Base-by-base conservation (phyloP, 2,113 vertebrate genomes). In the Pungitius pungitius region DNA sequence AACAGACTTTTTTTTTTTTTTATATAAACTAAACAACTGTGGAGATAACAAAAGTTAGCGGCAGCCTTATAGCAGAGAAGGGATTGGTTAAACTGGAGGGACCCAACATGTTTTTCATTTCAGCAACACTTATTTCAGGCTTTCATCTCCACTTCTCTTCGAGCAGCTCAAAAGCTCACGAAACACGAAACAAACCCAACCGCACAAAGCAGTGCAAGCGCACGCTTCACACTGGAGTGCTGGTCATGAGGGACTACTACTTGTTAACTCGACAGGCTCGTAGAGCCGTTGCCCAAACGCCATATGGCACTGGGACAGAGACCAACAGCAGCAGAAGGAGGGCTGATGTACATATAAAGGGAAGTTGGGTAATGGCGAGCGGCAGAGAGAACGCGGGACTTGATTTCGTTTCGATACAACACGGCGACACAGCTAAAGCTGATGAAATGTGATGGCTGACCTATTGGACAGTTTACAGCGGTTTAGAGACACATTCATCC, bases 371-470 rank as follows among this genome's bases (percentile, higher is more conserved):
- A 60, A 79, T 67, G 24, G 62, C 51, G 68, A 79, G 61, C 37
- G 0, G 15, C 20, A 69, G 27, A 80, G 22, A 13, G 59, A 64
- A 69, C 15, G 10, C 17, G 54, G 33, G 33, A 55, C 73, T 80
- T 27, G 6, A 78, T 84, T 30, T n/a, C 40, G 69, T 72, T 0
- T 80, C 43, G 43, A 78, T 77, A 69, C 39, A 74, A 40, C 73
- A 45, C 49, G 49, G 61, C 0, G 47, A 73, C 66, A 64, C 43
- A 33, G 47, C 57, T 75, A 74, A 71, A 67, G 75, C 70, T 88
- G 83, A 90, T 85, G 42, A 64, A 83, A 88, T 55, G 73, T 81
- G 88, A 90, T 81, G 80, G 66, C 77, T 90, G 87, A 91, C 88
- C 88, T 90, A 89, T 83, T 87, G 70, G 4, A 55, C 84, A 67